Percentiles rank a stretch among this genome's conserved stretches.
phyloP scores from a whole-genome alignment of 2,888 invertebrate genomes.

The Megamerina dolium region DNA sequence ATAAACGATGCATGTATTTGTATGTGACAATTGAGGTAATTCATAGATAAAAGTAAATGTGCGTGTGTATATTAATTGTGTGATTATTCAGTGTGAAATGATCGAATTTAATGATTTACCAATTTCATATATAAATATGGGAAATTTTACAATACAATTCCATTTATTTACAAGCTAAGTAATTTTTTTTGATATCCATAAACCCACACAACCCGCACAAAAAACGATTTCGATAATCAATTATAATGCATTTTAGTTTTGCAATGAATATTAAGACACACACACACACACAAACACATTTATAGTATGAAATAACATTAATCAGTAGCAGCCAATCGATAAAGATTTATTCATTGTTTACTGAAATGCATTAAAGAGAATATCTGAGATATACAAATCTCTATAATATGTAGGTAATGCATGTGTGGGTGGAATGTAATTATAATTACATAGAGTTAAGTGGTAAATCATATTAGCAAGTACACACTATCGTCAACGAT shows the following conservation, averaged over 20 bases:
- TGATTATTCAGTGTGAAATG: not conserved
- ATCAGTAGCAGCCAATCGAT: too few relatives aligned
- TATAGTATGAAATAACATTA: too few relatives aligned
- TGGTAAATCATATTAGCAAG: too few relatives aligned
- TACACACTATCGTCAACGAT: slow-evolving; percentile 34
- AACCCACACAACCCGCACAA: too few relatives aligned
- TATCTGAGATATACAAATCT: too few relatives aligned
- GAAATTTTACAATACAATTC: slow-evolving; percentile 1
- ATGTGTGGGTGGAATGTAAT: too few relatives aligned
- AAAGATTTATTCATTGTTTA: not conserved
- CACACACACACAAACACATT: not conserved
- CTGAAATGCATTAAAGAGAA: not conserved
- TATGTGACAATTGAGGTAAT: not conserved
- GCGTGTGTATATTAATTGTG: not conserved
- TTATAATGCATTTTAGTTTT: not conserved
- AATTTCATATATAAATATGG: not conserved
- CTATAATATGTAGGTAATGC: too few relatives aligned
- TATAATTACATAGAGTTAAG: too few relatives aligned
- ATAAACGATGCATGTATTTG: not conserved
- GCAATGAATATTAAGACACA: not conserved
- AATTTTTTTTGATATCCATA: too few relatives aligned
- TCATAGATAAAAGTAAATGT: not conserved
- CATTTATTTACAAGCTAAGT: not conserved
- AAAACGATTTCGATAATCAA: not conserved
- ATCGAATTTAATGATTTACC: not conserved